Evolutionary conservation across 2,888 invertebrate species (phyloP), one percentile per base, ranked within the genome.

Genomic region (Limenitis camilla): DNA sequence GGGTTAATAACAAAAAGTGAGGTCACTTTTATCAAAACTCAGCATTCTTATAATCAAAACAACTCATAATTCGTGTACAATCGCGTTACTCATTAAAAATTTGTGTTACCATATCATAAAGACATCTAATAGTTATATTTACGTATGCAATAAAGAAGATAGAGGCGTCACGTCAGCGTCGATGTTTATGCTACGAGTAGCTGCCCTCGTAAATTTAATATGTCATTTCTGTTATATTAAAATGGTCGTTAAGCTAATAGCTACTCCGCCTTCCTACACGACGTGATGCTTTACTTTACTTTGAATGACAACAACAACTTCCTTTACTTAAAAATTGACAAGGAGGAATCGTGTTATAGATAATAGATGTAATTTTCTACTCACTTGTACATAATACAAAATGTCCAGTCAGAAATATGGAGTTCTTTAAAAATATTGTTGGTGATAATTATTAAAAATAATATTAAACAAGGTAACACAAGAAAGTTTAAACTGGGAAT

Each of bases 231-330:
- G 75, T 77, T 78, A 82, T 86, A 86, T 84, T 83, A 86, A 86
- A 86, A 85, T 78, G 79, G 80, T 83, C 85, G 85, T 85, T 85
- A 84, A 80, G 82, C 81, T 86, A 83, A 85, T 85, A 85, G 82
- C 81, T 68, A 69, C 78, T 75, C 75, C 77, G 77, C 19, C 19
- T 19, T 19, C 19, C 19, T 19, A 19, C 19, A 19, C 73, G 70
- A 65, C 73, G 67, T 75, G 77, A 78, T 72, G 66, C 71, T 65
- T 68, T 58, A 66, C 67, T 70, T 73, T 70, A 73, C 72, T 74
- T 74, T 72, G 68, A 74, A 72, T 69, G 71, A 66, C 69, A 74
- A 73, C 74, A 53, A 49, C 40, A 40, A 54, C 48, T 52, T 41
- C 33, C 43, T 40, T 41, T 29, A 32, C 10, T 46, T 30, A 72